Evolutionary conservation across 2,113 vertebrate genomes (phyloP), one percentile per base, ranked within the genome.

Genomic region (Hydrolagus affinis): DNA sequence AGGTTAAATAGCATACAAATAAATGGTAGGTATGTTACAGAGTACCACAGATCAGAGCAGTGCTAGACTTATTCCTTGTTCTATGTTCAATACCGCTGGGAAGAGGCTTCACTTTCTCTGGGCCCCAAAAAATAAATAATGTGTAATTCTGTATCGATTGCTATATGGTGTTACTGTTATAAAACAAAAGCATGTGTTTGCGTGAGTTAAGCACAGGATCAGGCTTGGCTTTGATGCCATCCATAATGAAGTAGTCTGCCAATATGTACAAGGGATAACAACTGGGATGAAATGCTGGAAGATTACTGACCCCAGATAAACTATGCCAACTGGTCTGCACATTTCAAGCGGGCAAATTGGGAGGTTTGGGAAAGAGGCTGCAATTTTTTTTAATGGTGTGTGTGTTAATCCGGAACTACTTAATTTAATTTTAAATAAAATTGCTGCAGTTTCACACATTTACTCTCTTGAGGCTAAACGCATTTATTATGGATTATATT

Each of bases 391-490:
- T 30, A 30, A 28, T 64, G 15, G 4, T 68, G 25, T 68, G 15
- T 17, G 66, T 30, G 15, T 83, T 83, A 66, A 17, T 66, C 4
- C 11, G 78, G 15, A 28, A 66, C 25, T 17, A 32, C 28, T 83
- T 23, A 62, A 68, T 30, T 83, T 14, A 66, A 83, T 66, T 83
- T 83, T 64, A n/a, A 44, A 44, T 44, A 30, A 17, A 68, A 83
- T 83, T 66, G 62, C 28, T 32, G 62, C 62, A 64, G 32, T 32
- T 83, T 30, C 66, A 64, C 30, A 59, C 12, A 83, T 62, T 66
- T 66, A 83, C 30, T 83, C 30, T 44, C 12, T 1, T 28, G 25
- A 83, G 60, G 60, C 64, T 25, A 32, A 83, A 30, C 8, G 14
- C 57, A 11, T 83, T 68, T 83, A 30, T 17, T 68, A 28, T 14